These are phyloP conservation scores for Tortricodes alternella DNA, from an alignment of 2,888 invertebrate species.

Conservation along the genomic window DNA sequence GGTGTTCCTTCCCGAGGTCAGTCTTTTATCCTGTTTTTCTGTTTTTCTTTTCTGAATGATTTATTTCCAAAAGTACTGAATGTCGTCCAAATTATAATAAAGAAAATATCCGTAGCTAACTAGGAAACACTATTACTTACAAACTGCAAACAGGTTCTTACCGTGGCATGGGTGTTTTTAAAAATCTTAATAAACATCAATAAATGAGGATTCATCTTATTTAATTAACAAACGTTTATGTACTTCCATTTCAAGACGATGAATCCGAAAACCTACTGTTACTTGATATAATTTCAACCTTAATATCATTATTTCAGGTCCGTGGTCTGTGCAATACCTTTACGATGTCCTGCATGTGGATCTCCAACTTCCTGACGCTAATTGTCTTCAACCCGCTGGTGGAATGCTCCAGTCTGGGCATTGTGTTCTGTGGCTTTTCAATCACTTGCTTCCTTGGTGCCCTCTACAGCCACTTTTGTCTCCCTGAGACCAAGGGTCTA, in stretches of 20 bases:
- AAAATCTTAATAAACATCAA: too few species aligned
- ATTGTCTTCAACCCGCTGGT: constrained; percentile 64
- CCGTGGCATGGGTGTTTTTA: too few species aligned
- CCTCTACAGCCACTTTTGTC: constrained; percentile 54
- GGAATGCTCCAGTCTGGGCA: constrained; percentile 57
- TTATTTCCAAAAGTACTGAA: too few species aligned
- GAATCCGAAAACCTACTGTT: not conserved
- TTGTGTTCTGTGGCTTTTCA: constrained; percentile 68
- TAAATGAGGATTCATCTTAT: too few species aligned
- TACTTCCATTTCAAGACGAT: too few species aligned
- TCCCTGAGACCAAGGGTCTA: constrained; percentile 77
- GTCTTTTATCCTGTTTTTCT: not conserved
- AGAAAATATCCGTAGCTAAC: too few species aligned
- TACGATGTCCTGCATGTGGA: constrained; percentile 59
- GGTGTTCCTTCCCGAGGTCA: constrained; percentile 73
- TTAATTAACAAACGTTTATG: too few species aligned
- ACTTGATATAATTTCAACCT: too few species aligned
- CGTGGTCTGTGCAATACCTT: constrained; percentile 62
- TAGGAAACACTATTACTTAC: too few species aligned
- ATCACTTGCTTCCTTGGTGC: constrained; percentile 58
- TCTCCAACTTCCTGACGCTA: constrained; percentile 63
- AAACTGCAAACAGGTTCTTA: too few species aligned
- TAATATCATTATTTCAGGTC: constrained; percentile 54
- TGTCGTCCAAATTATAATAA: too few species aligned
- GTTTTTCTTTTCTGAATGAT: not conserved